phyloP scores from a whole-genome alignment of 2,113 vertebrate genomes.

The Takifugu bimaculatus region DNA sequence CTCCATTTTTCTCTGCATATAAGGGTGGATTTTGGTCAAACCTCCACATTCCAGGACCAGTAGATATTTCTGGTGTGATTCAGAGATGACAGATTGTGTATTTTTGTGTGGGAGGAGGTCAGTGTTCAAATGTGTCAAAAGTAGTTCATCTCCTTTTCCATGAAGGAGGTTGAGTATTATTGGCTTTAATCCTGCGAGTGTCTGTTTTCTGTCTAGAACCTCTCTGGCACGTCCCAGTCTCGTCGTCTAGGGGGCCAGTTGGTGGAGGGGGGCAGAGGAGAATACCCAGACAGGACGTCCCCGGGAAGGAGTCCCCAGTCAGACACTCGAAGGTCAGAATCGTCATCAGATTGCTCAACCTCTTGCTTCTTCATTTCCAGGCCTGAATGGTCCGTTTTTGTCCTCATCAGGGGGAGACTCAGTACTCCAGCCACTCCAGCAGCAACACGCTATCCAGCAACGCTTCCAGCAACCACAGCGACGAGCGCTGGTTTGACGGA shows the following conservation, averaged over 20 bases:
- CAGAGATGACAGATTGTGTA: constrained; percentile 1
- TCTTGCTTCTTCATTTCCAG: neutral
- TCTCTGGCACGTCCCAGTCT: constrained; percentile 83
- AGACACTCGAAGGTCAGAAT: constrained; percentile 82
- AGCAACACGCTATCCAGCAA: constrained; percentile 92
- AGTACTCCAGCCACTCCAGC: constrained; percentile 92
- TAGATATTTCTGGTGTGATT: too few relatives aligned
- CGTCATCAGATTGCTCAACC: neutral
- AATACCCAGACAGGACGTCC: constrained; percentile 75
- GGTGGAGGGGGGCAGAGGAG: constrained; percentile 73
- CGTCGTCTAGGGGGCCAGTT: constrained; percentile 69
- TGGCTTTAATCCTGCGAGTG: constrained; percentile 54
- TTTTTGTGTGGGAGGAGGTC: constrained; percentile 27
- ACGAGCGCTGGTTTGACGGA: constrained; percentile 87
- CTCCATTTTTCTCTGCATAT: too few relatives aligned
- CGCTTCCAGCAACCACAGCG: constrained; percentile 89
- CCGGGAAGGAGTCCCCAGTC: constrained; percentile 86
- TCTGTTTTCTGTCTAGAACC: constrained; percentile 77
- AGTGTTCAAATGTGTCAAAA: constrained; percentile 57
- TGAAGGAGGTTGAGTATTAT: constrained; percentile 47
- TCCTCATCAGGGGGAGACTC: constrained; percentile 78
- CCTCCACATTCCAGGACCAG: too few relatives aligned
- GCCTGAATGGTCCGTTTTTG: constrained; percentile 1
- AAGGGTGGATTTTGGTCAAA: too few relatives aligned
- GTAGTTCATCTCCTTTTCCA: constrained; percentile 66